phyloP scores from a whole-genome alignment of 2,113 vertebrate genomes.

The Pagrus major region DNA sequence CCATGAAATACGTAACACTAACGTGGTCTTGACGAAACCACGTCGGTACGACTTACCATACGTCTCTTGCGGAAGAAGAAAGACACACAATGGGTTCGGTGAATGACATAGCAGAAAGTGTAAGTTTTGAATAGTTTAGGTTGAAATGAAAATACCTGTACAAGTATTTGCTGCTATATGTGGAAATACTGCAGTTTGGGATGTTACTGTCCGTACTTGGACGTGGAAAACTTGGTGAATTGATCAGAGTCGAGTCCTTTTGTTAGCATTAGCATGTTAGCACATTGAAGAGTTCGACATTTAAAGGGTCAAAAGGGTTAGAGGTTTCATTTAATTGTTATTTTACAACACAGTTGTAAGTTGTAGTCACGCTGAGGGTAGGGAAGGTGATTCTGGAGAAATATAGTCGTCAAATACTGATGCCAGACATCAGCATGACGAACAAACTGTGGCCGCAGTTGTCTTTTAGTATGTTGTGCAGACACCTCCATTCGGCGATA shows the following conservation, averaged over 20 bases:
- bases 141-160: neutral
- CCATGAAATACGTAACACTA: neutral
- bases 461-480: too few relatives aligned
- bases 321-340: too few relatives aligned
- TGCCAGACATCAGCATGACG: too few relatives aligned
- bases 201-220: neutral
- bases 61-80: neutral
- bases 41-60: neutral
- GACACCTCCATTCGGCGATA: too few relatives aligned
- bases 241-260: too few relatives aligned
- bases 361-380: too few relatives aligned
- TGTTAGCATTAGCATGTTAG: neutral
- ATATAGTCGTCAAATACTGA: too few relatives aligned
- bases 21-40: neutral
- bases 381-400: too few relatives aligned
- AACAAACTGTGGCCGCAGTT: too few relatives aligned
- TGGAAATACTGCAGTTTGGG: neutral
- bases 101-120: rapidly evolving
- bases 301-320: too few relatives aligned
- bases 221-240: neutral
- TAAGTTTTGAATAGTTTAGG: neutral
- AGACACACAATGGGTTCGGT: neutral
- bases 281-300: neutral
- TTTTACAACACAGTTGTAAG: too few relatives aligned
- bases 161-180: neutral